Conservation (phyloP, 2,797 vertebrate genomes). For the Smutsia temminckii region DNA sequence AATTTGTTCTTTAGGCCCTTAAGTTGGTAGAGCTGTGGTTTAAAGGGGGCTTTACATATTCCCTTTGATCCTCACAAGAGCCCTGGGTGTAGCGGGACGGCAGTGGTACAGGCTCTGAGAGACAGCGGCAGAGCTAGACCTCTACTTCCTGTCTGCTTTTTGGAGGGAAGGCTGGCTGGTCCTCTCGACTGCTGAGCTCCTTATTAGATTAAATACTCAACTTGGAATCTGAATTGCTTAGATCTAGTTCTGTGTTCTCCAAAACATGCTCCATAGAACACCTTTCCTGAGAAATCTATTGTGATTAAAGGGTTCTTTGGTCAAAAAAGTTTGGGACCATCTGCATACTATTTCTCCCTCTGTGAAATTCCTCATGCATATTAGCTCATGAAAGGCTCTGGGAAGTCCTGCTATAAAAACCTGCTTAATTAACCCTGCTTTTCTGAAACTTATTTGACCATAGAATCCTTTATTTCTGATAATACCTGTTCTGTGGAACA, state of each 20-base stretch:
- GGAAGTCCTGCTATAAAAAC: neutral
- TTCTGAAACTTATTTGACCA: neutral
- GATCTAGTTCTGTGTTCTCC: neutral
- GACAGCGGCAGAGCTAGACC: neutral
- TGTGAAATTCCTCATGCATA: neutral
- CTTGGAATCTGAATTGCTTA: neutral
- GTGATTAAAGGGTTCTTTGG: neutral
- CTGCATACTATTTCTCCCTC: neutral
- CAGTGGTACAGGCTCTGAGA: neutral
- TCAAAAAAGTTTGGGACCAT: neutral
- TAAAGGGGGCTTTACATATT: neutral
- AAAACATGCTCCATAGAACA: neutral
- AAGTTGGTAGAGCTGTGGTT: neutral
- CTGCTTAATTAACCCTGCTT: neutral
- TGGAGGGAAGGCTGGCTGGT: neutral
- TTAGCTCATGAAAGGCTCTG: neutral
- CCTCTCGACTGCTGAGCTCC: neutral
- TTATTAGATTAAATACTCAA: neutral
- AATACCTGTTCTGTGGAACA: neutral
- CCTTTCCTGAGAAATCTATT: neutral
- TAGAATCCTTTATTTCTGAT: neutral
- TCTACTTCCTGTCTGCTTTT: neutral
- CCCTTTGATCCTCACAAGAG: neutral
- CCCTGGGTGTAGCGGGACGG: neutral
- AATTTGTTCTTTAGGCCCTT: neutral